phyloP scores from a whole-genome alignment of 2,888 invertebrate species.

The Micoletzkya japonica region DNA sequence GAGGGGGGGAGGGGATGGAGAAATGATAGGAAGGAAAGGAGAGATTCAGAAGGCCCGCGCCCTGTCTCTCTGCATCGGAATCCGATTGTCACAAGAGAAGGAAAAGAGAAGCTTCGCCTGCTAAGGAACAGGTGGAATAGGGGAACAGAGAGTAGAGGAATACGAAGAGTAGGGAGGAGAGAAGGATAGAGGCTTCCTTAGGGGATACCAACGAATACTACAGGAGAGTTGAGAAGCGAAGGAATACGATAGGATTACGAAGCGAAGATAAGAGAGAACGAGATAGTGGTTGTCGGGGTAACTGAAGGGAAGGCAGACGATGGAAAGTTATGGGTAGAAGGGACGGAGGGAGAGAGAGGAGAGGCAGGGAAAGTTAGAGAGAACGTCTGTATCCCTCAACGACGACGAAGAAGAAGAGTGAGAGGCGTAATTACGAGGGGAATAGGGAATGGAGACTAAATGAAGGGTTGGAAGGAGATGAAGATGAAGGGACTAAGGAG shows the following conservation, averaged over 20 bases:
- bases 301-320: too few relatives aligned
- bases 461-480: too few relatives aligned
- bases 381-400: too few relatives aligned
- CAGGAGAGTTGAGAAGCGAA: too few relatives aligned
- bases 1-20: background rate
- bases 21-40: background rate
- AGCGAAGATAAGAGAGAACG: too few relatives aligned
- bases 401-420: conserved; percentile 6
- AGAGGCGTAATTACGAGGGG: background rate
- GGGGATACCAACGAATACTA: too few relatives aligned
- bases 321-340: too few relatives aligned
- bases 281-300: too few relatives aligned
- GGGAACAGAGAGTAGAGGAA: background rate
- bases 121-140: conserved; percentile 19
- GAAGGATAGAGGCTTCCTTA: background rate
- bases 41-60: conserved; percentile 10
- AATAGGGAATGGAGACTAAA: conserved; percentile 4
- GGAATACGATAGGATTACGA: too few relatives aligned
- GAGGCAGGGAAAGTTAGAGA: too few relatives aligned
- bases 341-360: too few relatives aligned
- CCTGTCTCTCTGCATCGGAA: conserved; percentile 25
- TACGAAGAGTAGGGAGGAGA: background rate
- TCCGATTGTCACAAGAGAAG: conserved; percentile 19
- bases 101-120: background rate
- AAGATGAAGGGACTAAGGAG: too few relatives aligned